phyloP scores from a whole-genome alignment of 2,113 vertebrate species.

The Corythoichthys haematopterus region DNA sequence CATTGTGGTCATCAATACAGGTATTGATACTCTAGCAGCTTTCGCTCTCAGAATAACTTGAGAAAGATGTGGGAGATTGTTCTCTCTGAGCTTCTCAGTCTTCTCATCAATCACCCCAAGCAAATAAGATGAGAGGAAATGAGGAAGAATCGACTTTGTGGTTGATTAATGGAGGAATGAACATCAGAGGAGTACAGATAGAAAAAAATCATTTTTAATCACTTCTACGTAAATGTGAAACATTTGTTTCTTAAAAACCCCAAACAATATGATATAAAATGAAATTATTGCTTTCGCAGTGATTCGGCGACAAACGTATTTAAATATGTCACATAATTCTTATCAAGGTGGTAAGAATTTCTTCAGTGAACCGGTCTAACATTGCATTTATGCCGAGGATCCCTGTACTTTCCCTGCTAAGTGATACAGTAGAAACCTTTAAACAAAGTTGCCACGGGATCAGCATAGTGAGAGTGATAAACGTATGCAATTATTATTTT shows the following conservation, averaged over 20 bases:
- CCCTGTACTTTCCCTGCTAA: background rate
- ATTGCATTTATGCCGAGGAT: background rate
- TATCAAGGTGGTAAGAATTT: background rate
- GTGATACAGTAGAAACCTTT: background rate
- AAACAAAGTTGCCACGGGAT: background rate
- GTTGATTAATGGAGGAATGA: constrained; percentile 42
- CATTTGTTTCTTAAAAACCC: constrained; percentile 14
- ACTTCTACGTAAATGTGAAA: constrained; percentile 8
- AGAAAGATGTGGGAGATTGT: constrained; percentile 44
- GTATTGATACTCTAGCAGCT: constrained; percentile 43
- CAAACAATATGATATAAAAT: constrained; percentile 10
- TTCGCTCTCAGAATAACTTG: constrained; percentile 32
- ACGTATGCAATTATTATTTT: background rate
- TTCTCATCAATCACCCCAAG: constrained; percentile 41
- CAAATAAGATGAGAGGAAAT: constrained; percentile 22
- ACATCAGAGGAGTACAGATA: constrained; percentile 24
- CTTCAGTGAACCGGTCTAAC: background rate
- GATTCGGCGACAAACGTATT: background rate
- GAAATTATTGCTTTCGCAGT: background rate
- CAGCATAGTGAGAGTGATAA: background rate
- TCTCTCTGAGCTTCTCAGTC: constrained; percentile 19
- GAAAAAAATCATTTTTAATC: constrained; percentile 4
- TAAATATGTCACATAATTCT: background rate
- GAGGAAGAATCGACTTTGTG: constrained; percentile 15
- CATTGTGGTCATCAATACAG: constrained; percentile 51